Evolutionary conservation across 1,140 invertebrate species (phyloP).

Genomic region (Drosophila tsacasi): DNA sequence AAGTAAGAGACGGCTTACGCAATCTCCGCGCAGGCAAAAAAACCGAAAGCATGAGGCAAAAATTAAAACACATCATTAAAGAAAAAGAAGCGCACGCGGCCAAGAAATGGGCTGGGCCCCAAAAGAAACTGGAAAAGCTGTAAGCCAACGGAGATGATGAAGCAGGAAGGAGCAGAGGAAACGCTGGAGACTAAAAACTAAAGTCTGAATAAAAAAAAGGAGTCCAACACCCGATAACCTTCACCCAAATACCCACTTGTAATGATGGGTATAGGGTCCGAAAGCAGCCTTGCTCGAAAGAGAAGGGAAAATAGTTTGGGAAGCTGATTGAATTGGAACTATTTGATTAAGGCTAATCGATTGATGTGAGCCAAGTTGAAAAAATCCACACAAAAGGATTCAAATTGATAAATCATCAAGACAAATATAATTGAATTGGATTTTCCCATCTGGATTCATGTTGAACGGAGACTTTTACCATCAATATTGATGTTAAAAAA

Average conservation of each 20-base stretch:
- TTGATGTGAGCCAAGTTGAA: neutral
- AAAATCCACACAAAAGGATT: neutral
- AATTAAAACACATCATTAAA: conserved; percentile 77
- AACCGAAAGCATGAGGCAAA: conserved; percentile 48
- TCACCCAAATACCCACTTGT: conserved; percentile 54
- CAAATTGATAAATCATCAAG: neutral
- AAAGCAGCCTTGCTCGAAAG: conserved; percentile 12
- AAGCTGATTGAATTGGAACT: conserved; percentile 4
- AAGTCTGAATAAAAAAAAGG: conserved; percentile 29
- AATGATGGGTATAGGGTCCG: conserved; percentile 8
- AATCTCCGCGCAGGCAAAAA: conserved; percentile 37
- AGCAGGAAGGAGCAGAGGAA: neutral
- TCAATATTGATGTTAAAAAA: too few species aligned
- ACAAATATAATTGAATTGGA: too few species aligned
- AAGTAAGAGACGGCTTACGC: conserved; percentile 79
- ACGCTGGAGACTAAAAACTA: conserved; percentile 5
- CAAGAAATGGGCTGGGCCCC: conserved; percentile 50
- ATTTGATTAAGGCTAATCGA: conserved; percentile 10
- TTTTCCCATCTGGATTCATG: too few species aligned
- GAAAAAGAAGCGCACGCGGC: conserved; percentile 47
- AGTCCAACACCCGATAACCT: conserved; percentile 52
- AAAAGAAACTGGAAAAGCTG: conserved; percentile 30
- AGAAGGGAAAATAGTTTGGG: conserved; percentile 13
- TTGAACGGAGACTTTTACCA: too few species aligned
- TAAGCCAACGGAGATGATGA: neutral